These are phyloP conservation scores for Ophion obscuratus DNA, from an alignment of 2,888 invertebrate genomes.

Conservation along the genomic window DNA sequence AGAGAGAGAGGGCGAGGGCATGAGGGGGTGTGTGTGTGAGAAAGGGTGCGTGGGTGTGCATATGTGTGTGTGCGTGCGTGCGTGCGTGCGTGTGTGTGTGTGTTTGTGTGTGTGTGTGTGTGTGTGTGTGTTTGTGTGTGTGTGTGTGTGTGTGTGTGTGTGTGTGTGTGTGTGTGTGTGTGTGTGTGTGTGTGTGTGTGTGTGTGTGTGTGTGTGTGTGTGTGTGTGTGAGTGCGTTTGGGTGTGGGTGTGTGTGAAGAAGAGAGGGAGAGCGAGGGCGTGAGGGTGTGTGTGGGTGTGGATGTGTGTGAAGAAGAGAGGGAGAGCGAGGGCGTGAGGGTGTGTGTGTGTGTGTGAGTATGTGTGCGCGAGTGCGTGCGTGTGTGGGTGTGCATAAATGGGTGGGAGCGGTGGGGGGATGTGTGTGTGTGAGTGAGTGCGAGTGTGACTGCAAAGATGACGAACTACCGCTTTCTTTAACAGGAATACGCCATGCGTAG, in stretches of 20 bases:
- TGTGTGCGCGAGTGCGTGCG: neutral
- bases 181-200: neutral
- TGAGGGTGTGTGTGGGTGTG: neutral
- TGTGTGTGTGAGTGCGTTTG: neutral
- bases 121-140: neutral
- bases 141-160: neutral
- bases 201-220: neutral
- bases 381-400: too few species aligned
- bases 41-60: neutral
- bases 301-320: neutral
- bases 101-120: neutral
- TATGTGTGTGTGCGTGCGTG: neutral
- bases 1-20: too few species aligned
- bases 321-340: neutral
- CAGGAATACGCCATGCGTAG: conserved; percentile 59
- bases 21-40: neutral
- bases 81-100: neutral
- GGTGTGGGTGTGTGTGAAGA: too few species aligned
- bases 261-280: too few species aligned
- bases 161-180: neutral
- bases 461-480: conserved; percentile 64
- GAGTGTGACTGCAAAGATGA: neutral
- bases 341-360: neutral
- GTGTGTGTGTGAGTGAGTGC: neutral
- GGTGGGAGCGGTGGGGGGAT: too few species aligned